These are phyloP conservation scores for Stomorhina lunata DNA, from an alignment of 2,888 invertebrate genomes.

Conservation along the genomic window DNA sequence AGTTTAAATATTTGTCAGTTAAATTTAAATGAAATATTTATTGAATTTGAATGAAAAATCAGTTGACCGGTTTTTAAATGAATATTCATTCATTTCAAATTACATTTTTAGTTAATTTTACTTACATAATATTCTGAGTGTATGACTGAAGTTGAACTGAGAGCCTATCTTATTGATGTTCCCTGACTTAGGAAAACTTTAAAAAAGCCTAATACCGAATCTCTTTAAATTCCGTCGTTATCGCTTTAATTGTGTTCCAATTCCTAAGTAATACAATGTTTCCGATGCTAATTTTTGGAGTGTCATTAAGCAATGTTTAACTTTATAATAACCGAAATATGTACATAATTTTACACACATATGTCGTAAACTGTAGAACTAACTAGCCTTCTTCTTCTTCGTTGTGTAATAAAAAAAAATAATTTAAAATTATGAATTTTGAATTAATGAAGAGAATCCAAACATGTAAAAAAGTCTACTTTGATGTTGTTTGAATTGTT, in stretches of 20 bases:
- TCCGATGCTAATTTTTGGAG: neutral
- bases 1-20: too few relatives aligned
- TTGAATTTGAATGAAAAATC: too few relatives aligned
- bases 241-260: neutral
- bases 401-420: neutral
- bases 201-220: too few relatives aligned
- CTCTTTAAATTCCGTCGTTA: neutral
- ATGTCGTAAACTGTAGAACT: neutral
- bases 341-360: neutral
- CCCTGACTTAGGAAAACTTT: too few relatives aligned
- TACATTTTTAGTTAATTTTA: too few relatives aligned
- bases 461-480: neutral
- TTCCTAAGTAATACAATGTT: neutral
- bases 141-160: too few relatives aligned
- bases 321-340: neutral
- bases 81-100: too few relatives aligned
- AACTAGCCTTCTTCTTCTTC: neutral
- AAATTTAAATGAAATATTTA: too few relatives aligned
- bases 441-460: neutral
- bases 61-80: too few relatives aligned
- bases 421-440: conserved; percentile 21
- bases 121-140: too few relatives aligned
- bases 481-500: conserved; percentile 43
- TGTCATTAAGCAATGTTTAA: conserved; percentile 27
- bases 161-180: too few relatives aligned